A percentile compares a stretch with the other conserved stretches of the same genome.
phyloP scores from a whole-genome alignment of 2,797 vertebrate species.

The Trachurus trachurus region DNA sequence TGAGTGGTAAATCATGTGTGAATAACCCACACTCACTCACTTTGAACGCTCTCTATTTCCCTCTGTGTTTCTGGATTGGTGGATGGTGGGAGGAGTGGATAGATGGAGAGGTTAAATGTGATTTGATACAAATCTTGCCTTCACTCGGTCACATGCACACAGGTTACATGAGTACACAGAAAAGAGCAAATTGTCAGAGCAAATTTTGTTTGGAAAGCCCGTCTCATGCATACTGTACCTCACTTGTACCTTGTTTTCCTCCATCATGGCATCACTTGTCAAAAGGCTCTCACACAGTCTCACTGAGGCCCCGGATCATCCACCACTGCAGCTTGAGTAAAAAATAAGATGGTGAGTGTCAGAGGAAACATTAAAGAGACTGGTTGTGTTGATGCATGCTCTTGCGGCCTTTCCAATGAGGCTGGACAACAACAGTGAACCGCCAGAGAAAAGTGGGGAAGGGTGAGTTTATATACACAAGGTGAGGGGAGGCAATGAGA shows the following conservation, averaged over 20 bases:
- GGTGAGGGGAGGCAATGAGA: no score
- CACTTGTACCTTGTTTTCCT: constrained; percentile 17
- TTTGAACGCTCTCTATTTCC: constrained; percentile 38
- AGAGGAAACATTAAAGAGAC: no score
- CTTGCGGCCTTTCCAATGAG: no score
- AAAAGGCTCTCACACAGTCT: background rate
- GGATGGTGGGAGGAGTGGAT: constrained; percentile 38
- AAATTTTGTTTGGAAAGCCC: constrained; percentile 4
- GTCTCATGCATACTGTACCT: background rate
- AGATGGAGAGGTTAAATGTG: constrained; percentile 50
- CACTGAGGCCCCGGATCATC: no score
- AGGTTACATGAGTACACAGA: constrained; percentile 21
- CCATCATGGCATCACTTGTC: background rate
- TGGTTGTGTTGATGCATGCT: no score
- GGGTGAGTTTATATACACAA: no score
- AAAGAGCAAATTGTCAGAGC: constrained; percentile 13
- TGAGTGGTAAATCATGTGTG: constrained; percentile 74
- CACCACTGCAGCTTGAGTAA: no score
- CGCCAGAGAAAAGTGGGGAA: no score
- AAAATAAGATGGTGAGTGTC: no score
- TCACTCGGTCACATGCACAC: constrained; percentile 36
- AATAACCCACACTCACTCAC: constrained; percentile 58
- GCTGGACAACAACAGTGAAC: no score
- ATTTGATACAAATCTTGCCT: constrained; percentile 55
- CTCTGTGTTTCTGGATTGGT: constrained; percentile 43